Evolutionary conservation across 2,888 invertebrate species (phyloP), one percentile per base, ranked within the genome.

Genomic region (Phyllotreta striolata): DNA sequence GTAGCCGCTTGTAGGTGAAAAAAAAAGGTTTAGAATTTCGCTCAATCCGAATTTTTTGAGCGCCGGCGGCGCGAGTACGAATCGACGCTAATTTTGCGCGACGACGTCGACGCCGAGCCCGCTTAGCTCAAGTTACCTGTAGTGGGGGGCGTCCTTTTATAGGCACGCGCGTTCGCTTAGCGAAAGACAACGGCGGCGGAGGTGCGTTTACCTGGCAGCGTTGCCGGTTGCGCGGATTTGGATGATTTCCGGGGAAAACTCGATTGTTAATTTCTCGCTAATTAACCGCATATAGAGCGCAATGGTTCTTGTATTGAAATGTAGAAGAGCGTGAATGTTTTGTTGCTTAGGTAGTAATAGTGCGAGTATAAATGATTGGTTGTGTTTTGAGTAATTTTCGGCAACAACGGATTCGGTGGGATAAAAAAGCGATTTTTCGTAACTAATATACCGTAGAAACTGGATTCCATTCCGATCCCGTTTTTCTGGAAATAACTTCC

Each of bases 81-180:
- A 52, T 47, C 34, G 35, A 44, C 35, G 13, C 37, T 55, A 43
- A 55, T n/a, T 56, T 37, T 55, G 40, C 43, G 51, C 66, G 68
- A 68, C 70, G 66, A 55, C 59, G 60, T 10, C 52, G 43, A 60
- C 52, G 37, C n/a, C 46, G 10, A 38, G 9, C 39, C 52, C 68
- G 74, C 76, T 74, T 79, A 79, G 79, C 80, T 81, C 81, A 80
- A 73, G 77, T 81, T 82, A 82, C 82, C 79, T 79, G 79, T 78
- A 73, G 80, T 77, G 81, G 80, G 79, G 78, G 75, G 79, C 81
- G 78, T 79, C 81, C 82, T 81, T 82, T 81, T 82, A 81, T 81
- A 81, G 81, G 77, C 81, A 81, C 80, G 66, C 61, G 64, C 70
- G 70, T 66, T 63, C 59, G 43, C 55, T 57, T 24, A 24, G 55